phyloP scores from a whole-genome alignment of 2,888 invertebrate genomes.

The Nasonia oneida region DNA sequence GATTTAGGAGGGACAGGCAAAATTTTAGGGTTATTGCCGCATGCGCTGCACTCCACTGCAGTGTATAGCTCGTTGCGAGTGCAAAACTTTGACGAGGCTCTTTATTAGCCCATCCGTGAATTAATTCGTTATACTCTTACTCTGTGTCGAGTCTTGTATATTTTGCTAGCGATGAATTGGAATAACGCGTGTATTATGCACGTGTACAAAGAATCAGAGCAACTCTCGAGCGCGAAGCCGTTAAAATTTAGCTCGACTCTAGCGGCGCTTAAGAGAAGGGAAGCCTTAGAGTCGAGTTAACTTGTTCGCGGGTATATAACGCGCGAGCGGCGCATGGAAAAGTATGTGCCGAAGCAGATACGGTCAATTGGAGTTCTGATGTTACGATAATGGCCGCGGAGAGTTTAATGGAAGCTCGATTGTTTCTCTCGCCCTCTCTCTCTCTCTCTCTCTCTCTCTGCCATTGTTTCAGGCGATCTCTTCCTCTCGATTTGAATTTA shows the following conservation, averaged over 20 bases:
- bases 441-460: background rate
- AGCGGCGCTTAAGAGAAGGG: constrained; percentile 11
- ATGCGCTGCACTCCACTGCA: background rate
- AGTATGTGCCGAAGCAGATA: background rate
- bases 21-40: constrained; percentile 10
- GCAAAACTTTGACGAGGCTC: constrained; percentile 2
- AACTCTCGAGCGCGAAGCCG: constrained; percentile 27
- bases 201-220: background rate
- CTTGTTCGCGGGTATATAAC: constrained; percentile 3
- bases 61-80: background rate
- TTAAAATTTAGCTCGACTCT: constrained; percentile 54
- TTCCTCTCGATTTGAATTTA: background rate
- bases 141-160: background rate
- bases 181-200: background rate
- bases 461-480: background rate
- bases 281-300: constrained; percentile 29
- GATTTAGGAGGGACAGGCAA: constrained; percentile 17
- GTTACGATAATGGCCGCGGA: constrained; percentile 6
- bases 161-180: background rate
- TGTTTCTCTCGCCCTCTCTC: background rate
- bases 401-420: background rate
- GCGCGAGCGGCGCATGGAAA: background rate
- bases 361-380: background rate
- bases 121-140: background rate
- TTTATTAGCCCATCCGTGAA: background rate